phyloP scores from a whole-genome alignment of 2,888 invertebrate species.

The Diaphora mendica region DNA sequence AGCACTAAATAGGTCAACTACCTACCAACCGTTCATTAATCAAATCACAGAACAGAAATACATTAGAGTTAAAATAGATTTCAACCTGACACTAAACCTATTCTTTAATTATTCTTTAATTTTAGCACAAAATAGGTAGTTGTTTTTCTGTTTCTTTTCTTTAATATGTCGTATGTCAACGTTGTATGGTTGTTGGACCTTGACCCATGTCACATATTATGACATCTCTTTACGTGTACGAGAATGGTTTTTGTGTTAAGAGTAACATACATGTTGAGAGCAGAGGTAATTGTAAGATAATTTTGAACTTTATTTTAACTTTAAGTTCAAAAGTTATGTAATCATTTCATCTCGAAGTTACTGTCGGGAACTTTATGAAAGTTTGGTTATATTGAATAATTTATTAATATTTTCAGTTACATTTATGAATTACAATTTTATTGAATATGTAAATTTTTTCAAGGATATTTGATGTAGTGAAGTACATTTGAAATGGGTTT shows the following conservation, averaged over 20 bases:
- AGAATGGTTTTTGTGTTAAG: slow-evolving; percentile 17
- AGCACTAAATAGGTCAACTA: too few species aligned
- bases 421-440: background rate
- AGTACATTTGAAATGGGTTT: background rate
- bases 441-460: background rate
- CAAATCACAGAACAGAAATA: too few species aligned
- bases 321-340: background rate
- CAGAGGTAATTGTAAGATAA: background rate
- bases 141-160: slow-evolving; percentile 17
- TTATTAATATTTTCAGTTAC: background rate
- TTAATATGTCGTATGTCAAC: slow-evolving; percentile 1
- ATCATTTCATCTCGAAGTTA: background rate
- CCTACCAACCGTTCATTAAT: too few species aligned
- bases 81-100: background rate
- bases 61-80: background rate
- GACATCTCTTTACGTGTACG: slow-evolving; percentile 32
- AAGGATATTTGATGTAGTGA: background rate
- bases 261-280: background rate
- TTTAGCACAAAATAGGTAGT: background rate
- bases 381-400: background rate
- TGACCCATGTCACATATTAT: slow-evolving; percentile 32
- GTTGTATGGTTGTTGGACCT: slow-evolving; percentile 27
- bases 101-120: too few species aligned
- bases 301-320: background rate
- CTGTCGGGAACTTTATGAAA: background rate